Conservation (phyloP, 1,140 invertebrate species). For the Drosophila chauvacae region DNA sequence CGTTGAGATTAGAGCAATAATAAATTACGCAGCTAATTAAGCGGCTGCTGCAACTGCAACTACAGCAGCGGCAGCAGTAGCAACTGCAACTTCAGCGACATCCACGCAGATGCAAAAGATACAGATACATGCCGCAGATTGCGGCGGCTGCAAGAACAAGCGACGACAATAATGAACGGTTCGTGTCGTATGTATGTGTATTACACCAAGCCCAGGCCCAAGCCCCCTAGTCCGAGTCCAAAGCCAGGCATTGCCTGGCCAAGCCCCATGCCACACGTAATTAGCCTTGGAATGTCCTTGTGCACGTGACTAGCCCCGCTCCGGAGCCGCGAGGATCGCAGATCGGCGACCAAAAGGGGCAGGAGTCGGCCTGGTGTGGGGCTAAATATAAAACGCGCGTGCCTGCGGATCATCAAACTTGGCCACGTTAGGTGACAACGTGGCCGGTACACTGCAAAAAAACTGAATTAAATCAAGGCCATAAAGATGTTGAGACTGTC, state of each 20-base stretch:
- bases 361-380: slow-evolving; percentile 40
- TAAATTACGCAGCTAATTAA: slow-evolving; percentile 82
- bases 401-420: slow-evolving; percentile 75
- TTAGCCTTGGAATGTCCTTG: slow-evolving; percentile 84
- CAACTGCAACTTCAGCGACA: slow-evolving; percentile 36
- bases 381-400: slow-evolving; percentile 81
- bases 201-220: slow-evolving; percentile 53
- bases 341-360: slow-evolving; percentile 4
- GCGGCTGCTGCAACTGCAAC: slow-evolving; percentile 48
- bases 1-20: slow-evolving; percentile 76
- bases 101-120: slow-evolving; percentile 79
- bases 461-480: background rate
- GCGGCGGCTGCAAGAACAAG: slow-evolving; percentile 34
- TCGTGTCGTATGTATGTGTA: slow-evolving; percentile 60
- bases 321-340: slow-evolving; percentile 18
- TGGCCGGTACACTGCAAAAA: slow-evolving; percentile 6
- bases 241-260: slow-evolving; percentile 21
- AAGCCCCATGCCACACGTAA: slow-evolving; percentile 70
- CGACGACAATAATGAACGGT: slow-evolving; percentile 74
- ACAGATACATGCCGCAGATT: slow-evolving; percentile 72
- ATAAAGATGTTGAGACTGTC: background rate
- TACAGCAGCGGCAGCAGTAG: slow-evolving; percentile 9
- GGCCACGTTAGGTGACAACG: slow-evolving; percentile 62
- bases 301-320: slow-evolving; percentile 74
- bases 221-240: slow-evolving; percentile 28